phyloP scores from a whole-genome alignment of 2,113 vertebrate genomes.

The Thermophis baileyi region DNA sequence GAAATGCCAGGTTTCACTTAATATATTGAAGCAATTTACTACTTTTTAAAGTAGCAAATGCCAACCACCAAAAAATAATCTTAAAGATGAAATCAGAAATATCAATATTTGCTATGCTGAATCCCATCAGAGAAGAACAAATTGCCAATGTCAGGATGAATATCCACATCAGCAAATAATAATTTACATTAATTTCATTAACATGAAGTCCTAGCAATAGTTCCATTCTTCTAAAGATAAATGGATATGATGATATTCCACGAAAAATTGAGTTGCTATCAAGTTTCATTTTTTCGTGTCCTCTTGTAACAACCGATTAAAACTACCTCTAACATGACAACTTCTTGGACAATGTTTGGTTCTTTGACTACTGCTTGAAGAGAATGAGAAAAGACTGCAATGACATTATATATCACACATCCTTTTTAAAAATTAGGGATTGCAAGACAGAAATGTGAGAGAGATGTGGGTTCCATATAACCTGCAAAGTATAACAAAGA shows the following conservation, averaged over 20 bases:
- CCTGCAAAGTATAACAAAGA: neutral
- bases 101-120: neutral
- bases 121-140: neutral
- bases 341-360: neutral
- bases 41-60: neutral
- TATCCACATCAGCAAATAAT: neutral
- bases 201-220: neutral
- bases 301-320: neutral
- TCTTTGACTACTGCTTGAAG: neutral
- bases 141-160: neutral
- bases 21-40: neutral
- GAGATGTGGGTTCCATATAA: neutral
- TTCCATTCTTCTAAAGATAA: neutral
- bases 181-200: neutral
- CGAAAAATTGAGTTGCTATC: neutral
- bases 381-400: neutral
- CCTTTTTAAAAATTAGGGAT: neutral
- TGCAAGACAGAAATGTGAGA: neutral
- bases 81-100: neutral
- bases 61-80: neutral
- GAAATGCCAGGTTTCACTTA: neutral
- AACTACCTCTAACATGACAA: neutral
- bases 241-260: neutral
- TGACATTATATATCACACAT: neutral
- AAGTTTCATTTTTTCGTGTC: neutral